phyloP scores from a whole-genome alignment of 2,888 invertebrate genomes.

The Luperina testacea region DNA sequence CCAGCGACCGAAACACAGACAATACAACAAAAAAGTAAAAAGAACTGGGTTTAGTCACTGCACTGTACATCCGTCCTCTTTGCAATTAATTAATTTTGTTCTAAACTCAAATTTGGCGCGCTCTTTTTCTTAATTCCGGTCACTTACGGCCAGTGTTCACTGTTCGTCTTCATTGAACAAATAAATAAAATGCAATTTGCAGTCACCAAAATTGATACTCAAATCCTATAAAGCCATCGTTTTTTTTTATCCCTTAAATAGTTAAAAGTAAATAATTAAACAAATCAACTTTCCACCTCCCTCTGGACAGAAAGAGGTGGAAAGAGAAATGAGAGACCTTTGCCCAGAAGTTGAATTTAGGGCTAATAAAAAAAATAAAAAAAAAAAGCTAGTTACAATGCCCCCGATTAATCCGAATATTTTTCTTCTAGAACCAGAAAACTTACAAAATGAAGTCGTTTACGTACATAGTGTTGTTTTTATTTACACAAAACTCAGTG shows the following conservation, averaged over 20 bases:
- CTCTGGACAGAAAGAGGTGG: too few relatives aligned
- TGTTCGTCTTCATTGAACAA: background rate
- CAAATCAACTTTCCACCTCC: too few relatives aligned
- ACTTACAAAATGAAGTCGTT: constrained; percentile 62
- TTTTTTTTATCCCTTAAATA: too few relatives aligned
- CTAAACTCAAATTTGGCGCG: constrained; percentile 47
- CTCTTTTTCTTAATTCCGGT: constrained; percentile 24
- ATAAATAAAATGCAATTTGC: background rate
- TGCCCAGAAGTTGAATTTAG: too few relatives aligned
- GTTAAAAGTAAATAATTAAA: too few relatives aligned
- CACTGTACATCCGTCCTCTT: constrained; percentile 59
- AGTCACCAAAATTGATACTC: background rate
- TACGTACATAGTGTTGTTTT: constrained; percentile 55
- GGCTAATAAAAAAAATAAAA: background rate
- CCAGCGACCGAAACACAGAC: constrained; percentile 62
- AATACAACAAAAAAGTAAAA: constrained; percentile 62
- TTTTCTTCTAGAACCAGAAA: background rate
- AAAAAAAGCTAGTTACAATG: background rate
- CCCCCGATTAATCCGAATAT: background rate
- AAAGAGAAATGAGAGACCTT: too few relatives aligned
- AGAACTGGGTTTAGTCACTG: constrained; percentile 50
- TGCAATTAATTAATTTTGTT: constrained; percentile 38
- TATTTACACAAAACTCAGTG: constrained; percentile 63
- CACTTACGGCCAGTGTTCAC: background rate
- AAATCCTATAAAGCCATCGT: background rate